Conservation (phyloP, 23 tunicate species). For the Clavelina lepadiformis region DNA sequence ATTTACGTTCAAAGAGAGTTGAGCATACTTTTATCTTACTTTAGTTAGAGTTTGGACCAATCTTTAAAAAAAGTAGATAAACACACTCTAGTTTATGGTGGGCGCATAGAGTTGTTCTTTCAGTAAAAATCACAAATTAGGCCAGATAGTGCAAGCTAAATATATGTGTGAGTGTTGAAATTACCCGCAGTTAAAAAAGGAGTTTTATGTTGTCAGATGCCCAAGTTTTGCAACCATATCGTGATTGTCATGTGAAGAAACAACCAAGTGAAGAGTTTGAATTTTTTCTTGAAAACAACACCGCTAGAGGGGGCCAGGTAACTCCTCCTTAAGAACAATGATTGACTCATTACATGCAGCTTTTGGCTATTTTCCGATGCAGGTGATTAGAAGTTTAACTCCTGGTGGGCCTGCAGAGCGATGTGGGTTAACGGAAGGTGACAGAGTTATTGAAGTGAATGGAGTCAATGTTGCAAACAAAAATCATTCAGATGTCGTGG, state of each 20-base stretch:
- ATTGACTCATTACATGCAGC: neutral
- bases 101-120: too few species aligned
- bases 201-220: too few species aligned
- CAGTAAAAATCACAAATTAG: too few species aligned
- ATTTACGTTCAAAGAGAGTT: too few species aligned
- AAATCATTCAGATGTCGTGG: constrained; percentile 60
- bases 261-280: constrained; percentile 19
- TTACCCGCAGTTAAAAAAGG: too few species aligned
- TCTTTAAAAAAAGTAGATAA: too few species aligned
- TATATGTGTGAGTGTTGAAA: too few species aligned
- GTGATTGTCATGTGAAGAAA: constrained; percentile 10
- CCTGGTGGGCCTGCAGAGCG: constrained; percentile 36
- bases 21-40: too few species aligned
- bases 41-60: too few species aligned
- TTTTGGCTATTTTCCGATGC: neutral
- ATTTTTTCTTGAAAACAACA: constrained; percentile 13
- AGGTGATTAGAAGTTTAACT: constrained; percentile 8
- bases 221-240: too few species aligned
- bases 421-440: constrained; percentile 40
- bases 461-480: constrained; percentile 47
- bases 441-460: constrained; percentile 73
- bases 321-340: neutral
- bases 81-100: too few species aligned
- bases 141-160: too few species aligned
- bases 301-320: constrained; percentile 15